Base-by-base conservation (phyloP, 2,888 invertebrate species). In the Eudemis profundana region DNA sequence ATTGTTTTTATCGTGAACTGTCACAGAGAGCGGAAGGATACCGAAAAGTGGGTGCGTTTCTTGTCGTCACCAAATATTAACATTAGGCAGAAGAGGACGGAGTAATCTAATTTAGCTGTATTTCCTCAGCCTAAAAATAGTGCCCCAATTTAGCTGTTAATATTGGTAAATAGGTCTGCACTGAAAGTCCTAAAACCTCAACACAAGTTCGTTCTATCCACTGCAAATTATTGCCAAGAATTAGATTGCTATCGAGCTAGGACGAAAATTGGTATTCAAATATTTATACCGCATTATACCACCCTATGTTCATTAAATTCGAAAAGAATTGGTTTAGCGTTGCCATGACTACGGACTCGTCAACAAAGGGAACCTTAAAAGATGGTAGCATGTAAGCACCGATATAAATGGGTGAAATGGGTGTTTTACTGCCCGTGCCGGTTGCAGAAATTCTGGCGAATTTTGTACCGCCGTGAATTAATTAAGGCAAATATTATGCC, bases 321-420 rank as follows among this genome's bases (percentile, higher is more conserved):
- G 19, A 47, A 73, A 72, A 69, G 68, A 70, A 69, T 68, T 63
- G 66, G 67, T 68, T 69, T 64, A 59, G 57, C 54, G 74, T 76
- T 63, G 27, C 74, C 69, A 75, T 73, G 67, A 70, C 69, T 54
- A 76, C 74, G 4, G 14, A 19, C 7, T 40, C 59, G 53, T 73
- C 74, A 78, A 78, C 78, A 78, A 75, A 74, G 73, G 64, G 64
- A 54, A 17, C 54, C 67, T n/a, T 61, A 46, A 65, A 53, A 47
- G 60, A 59, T 60, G 51, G 65, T 53, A 51, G 46, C 36, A 57
- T 38, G 50, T 51, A 57, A 63, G 29, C 38, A 59, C 46, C 51
- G 27, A 46, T 59, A 53, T 50, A 63, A 65, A 59, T 65, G 44
- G 38, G 38, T 19, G 42, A 51, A 57, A 50, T 38, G 36, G 57